Conservation (phyloP, 2,113 vertebrate species). For the Amphilophus citrinellus region DNA sequence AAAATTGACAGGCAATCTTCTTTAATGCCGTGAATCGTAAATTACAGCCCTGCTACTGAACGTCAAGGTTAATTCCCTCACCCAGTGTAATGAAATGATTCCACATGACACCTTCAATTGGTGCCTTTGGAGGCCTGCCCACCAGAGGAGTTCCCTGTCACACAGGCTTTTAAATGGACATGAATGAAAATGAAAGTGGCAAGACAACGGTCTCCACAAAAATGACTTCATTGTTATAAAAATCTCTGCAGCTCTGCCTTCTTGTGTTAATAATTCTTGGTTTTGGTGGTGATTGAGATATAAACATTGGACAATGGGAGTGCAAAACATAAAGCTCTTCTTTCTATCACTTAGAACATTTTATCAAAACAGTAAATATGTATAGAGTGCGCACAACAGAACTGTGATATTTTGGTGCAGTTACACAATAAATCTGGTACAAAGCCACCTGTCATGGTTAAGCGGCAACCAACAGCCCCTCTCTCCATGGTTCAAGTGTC, state of each 20-base stretch:
- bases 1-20: conserved; percentile 68
- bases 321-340: not conserved
- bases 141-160: conserved; percentile 91
- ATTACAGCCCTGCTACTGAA: conserved; percentile 90
- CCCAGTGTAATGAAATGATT: conserved; percentile 91
- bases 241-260: not conserved
- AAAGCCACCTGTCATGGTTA: conserved; percentile 23
- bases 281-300: not conserved
- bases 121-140: conserved; percentile 85
- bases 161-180: conserved; percentile 90
- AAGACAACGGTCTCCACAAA: conserved; percentile 82
- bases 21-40: conserved; percentile 86
- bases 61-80: conserved; percentile 93
- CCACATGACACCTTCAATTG: conserved; percentile 94
- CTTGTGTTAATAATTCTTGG: not conserved
- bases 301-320: not conserved
- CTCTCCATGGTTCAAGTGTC: conserved; percentile 14
- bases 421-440: not conserved
- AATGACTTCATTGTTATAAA: conserved; percentile 82
- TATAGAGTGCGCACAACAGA: not conserved
- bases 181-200: conserved; percentile 90
- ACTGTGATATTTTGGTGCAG: not conserved
- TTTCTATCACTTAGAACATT: not conserved
- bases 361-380: not conserved
- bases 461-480: not conserved